Conservation (phyloP, 1,140 invertebrate genomes). For the Elysia chlorotica region DNA sequence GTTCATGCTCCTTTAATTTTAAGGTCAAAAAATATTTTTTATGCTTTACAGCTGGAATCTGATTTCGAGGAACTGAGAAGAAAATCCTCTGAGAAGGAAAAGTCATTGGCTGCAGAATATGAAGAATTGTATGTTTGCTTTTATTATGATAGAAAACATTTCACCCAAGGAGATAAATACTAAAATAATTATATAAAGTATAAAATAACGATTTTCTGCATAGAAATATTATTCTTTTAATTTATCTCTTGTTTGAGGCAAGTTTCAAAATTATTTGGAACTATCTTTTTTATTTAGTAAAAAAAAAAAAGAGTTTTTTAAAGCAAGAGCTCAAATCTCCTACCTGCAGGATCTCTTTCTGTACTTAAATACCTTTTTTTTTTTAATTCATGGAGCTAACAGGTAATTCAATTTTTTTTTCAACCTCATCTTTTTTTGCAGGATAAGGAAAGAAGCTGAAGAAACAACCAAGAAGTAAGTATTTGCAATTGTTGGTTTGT, state of each 20-base stretch:
- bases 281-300: no score
- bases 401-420: no score
- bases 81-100: conserved; percentile 35
- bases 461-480: conserved; percentile 23
- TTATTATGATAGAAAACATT: no score
- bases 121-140: conserved; percentile 54
- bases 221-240: not conserved
- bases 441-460: conserved; percentile 23
- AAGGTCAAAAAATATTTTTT: not conserved
- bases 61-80: conserved; percentile 42
- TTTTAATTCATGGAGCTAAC: no score
- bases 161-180: not conserved
- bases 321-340: no score
- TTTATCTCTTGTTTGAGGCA: not conserved
- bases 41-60: conserved; percentile 37
- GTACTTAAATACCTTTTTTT: no score
- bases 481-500: no score
- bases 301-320: no score
- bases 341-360: no score
- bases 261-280: no score
- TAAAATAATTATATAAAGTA: not conserved
- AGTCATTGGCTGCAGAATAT: conserved; percentile 35
- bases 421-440: conserved; percentile 22
- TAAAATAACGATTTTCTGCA: not conserved
- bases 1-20: no score